Conservation (phyloP, 2,888 invertebrate species). For the Pseudococcus viburni region DNA sequence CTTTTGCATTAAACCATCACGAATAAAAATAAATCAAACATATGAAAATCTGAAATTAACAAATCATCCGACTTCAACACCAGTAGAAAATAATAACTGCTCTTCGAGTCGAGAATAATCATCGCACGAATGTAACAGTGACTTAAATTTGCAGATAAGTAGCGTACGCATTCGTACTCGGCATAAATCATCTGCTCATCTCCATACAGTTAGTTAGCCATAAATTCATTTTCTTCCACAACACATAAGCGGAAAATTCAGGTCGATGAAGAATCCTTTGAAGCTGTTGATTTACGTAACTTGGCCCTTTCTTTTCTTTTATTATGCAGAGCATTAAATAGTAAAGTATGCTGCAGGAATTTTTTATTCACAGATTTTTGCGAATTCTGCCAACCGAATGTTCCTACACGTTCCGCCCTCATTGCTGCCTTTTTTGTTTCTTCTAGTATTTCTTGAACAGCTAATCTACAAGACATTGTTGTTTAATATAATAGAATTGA, state of each 20-base stretch:
- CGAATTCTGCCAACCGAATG: conserved; percentile 30
- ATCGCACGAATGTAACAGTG: too few species aligned
- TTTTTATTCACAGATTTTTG: conserved; percentile 34
- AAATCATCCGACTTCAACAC: too few species aligned
- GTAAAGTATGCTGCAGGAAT: not conserved
- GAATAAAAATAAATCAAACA: too few species aligned
- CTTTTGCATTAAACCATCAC: too few species aligned
- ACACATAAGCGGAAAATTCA: not conserved
- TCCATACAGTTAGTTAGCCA: too few species aligned
- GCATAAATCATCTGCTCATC: too few species aligned
- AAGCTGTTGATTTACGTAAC: not conserved
- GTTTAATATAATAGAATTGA: not conserved
- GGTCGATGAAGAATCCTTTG: not conserved
- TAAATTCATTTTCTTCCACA: too few species aligned
- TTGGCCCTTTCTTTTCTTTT: conserved; percentile 31
- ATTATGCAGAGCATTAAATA: conserved; percentile 27
- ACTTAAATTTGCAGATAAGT: too few species aligned
- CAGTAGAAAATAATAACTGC: too few species aligned
- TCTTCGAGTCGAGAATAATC: too few species aligned
- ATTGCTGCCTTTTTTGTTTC: conserved; percentile 30
- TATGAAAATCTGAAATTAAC: too few species aligned
- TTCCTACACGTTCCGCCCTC: conserved; percentile 17
- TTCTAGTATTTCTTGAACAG: conserved; percentile 16
- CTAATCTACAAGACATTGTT: not conserved
- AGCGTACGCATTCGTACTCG: too few species aligned